Percentiles rank a stretch among this genome's conserved stretches.
Evolutionary conservation across 2,797 vertebrate species (phyloP).

Genomic region (Aplochiton taeniatus): DNA sequence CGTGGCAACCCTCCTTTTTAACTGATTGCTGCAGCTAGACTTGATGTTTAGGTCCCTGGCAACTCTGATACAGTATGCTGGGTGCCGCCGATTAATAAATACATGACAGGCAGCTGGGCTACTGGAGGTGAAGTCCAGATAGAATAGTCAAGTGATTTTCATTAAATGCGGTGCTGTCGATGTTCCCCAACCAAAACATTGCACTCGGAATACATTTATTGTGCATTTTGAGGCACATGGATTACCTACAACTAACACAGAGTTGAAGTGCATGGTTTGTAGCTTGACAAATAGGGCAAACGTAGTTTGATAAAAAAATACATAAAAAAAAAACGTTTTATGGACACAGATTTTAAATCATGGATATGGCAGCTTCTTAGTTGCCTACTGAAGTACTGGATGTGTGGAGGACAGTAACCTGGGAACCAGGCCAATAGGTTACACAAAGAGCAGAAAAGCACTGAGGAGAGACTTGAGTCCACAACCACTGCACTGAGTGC

Average conservation of each 20-base stretch:
- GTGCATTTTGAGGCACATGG: background rate
- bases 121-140: background rate
- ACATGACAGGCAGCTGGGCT: slow-evolving; percentile 11
- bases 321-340: too few species aligned
- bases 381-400: too few species aligned
- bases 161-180: slow-evolving; percentile 34
- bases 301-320: too few species aligned
- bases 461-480: too few species aligned
- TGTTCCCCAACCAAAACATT: background rate
- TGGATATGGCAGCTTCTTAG: too few species aligned
- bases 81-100: background rate
- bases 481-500: too few species aligned
- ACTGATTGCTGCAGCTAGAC: slow-evolving; percentile 27
- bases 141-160: slow-evolving; percentile 18
- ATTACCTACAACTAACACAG: background rate
- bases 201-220: background rate
- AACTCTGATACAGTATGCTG: slow-evolving; percentile 34
- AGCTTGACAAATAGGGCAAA: too few species aligned
- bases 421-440: too few species aligned
- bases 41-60: slow-evolving; percentile 36
- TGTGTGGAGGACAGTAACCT: too few species aligned
- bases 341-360: too few species aligned
- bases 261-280: too few species aligned
- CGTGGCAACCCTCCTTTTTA: slow-evolving; percentile 61
- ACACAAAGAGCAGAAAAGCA: too few species aligned